These are phyloP conservation scores for Holotrichia oblita DNA, from an alignment of 1,140 invertebrate species.

Conservation along the genomic window DNA sequence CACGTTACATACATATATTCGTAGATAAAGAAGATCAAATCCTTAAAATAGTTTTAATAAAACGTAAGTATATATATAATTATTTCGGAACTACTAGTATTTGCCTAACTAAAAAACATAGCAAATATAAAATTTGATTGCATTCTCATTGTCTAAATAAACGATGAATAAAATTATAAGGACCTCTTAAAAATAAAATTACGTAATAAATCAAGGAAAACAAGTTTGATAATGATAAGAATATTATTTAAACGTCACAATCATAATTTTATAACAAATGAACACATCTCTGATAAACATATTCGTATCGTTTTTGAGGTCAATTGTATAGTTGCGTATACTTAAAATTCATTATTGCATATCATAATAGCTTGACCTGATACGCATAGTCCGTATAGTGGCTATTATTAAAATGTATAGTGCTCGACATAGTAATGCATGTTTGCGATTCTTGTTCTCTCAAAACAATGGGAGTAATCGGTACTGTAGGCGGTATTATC, in stretches of 20 bases:
- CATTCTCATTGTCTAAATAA: too few relatives aligned
- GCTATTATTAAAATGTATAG: conserved; percentile 36
- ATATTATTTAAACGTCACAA: conserved; percentile 7
- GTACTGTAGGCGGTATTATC: conserved; percentile 46
- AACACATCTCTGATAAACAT: conserved; percentile 33
- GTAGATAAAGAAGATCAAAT: too few relatives aligned
- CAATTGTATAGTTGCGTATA: neutral
- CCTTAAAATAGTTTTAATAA: too few relatives aligned
- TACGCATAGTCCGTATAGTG: neutral
- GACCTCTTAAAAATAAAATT: neutral
- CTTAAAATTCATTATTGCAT: neutral
- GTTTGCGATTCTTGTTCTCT: neutral
- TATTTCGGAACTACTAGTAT: too few relatives aligned
- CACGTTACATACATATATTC: too few relatives aligned
- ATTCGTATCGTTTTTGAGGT: conserved; percentile 19
- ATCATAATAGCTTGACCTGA: neutral
- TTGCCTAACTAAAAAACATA: too few relatives aligned
- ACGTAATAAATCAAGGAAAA: neutral
- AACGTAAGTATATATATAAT: too few relatives aligned
- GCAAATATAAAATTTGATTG: too few relatives aligned
- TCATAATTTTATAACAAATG: neutral
- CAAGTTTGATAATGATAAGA: neutral
- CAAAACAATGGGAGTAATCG: conserved; percentile 13
- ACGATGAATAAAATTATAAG: too few relatives aligned
- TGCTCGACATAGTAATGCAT: conserved; percentile 38